Percentiles rank a stretch among this genome's conserved stretches.
These are phyloP conservation scores for Drosophila biarmipes DNA, from an alignment of 1,140 invertebrate genomes.

Conservation along the genomic window DNA sequence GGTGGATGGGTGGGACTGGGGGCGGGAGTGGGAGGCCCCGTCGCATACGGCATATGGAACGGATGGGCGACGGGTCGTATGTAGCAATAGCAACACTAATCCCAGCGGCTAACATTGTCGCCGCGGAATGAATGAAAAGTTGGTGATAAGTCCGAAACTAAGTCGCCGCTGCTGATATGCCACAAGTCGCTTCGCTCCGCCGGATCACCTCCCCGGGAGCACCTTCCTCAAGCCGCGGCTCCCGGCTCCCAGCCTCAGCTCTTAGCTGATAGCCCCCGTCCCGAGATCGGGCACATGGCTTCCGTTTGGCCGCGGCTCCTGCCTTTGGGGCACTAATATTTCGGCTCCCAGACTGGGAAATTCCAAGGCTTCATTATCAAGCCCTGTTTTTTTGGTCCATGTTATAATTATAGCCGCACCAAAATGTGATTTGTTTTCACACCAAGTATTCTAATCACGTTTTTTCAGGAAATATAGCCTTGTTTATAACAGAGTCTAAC, in stretches of 20 bases:
- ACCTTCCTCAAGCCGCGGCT: conserved; percentile 37
- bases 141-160: conserved; percentile 62
- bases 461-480: too few relatives aligned
- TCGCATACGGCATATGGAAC: conserved; percentile 47
- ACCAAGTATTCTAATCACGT: background rate
- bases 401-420: conserved; percentile 18
- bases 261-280: conserved; percentile 58
- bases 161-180: conserved; percentile 49
- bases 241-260: conserved; percentile 2
- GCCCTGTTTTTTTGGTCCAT: background rate
- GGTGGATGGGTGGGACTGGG: background rate
- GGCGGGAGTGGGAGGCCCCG: conserved; percentile 2
- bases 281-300: conserved; percentile 68
- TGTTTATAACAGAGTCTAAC: background rate
- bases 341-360: conserved; percentile 13
- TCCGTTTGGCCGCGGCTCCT: conserved; percentile 55
- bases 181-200: conserved; percentile 23
- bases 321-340: conserved; percentile 2
- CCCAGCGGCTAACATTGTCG: conserved; percentile 61
- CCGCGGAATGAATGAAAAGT: conserved; percentile 63
- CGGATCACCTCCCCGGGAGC: conserved; percentile 19
- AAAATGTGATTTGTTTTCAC: background rate
- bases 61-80: conserved; percentile 59
- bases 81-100: conserved; percentile 52
- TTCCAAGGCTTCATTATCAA: conserved; percentile 30